Conservation (phyloP, 2,888 invertebrate species). For the Dione juno region DNA sequence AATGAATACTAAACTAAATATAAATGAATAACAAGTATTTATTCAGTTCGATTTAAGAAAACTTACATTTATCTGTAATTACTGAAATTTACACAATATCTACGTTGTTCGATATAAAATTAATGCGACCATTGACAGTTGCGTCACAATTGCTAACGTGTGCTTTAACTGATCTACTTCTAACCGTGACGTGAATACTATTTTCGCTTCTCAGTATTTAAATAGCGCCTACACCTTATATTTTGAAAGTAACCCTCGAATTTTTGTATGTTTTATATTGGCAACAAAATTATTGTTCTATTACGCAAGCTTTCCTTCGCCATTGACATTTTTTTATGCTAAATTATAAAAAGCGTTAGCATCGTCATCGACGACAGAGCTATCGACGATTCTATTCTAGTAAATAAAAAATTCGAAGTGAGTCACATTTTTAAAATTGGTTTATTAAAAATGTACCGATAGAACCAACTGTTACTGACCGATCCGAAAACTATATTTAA, state of each 20-base stretch:
- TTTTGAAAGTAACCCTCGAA: constrained; percentile 70
- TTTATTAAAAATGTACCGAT: constrained; percentile 36
- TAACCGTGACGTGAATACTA: constrained; percentile 69
- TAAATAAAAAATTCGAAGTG: constrained; percentile 32
- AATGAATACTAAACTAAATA: no score
- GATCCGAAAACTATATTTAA: constrained; percentile 72
- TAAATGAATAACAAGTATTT: no score
- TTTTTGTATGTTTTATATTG: constrained; percentile 54
- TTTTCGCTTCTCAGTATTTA: constrained; percentile 71
- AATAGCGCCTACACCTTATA: constrained; percentile 72
- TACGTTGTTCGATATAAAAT: neutral
- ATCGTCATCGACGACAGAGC: constrained; percentile 24
- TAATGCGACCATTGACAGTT: constrained; percentile 32
- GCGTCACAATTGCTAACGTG: constrained; percentile 45
- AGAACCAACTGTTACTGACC: constrained; percentile 52
- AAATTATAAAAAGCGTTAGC: constrained; percentile 5
- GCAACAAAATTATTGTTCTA: constrained; percentile 8
- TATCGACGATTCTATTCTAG: constrained; percentile 28
- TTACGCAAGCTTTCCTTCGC: constrained; percentile 26
- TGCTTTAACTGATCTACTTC: constrained; percentile 64
- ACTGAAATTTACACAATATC: neutral
- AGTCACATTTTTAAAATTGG: constrained; percentile 40
- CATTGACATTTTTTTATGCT: constrained; percentile 13
- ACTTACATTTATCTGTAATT: neutral
- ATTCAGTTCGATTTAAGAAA: neutral